A percentile compares a stretch with the other conserved stretches of the same genome.
Conservation (phyloP, 1,140 invertebrate genomes). For the Phenacoccus solenopsis region DNA sequence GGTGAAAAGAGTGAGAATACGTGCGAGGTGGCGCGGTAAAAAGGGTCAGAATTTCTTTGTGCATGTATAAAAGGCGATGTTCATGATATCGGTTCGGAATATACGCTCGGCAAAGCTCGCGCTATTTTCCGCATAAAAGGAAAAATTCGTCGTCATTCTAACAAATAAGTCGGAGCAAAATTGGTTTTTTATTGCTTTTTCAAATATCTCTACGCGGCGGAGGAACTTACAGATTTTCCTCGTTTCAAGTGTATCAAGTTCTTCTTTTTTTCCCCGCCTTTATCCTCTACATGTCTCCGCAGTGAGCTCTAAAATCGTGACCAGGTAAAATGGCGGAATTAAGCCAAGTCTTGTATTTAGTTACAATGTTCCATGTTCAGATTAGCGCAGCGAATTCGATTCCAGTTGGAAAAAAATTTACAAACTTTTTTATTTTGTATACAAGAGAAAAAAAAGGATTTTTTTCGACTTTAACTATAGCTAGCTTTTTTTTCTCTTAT, state of each 20-base stretch:
- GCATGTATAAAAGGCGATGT: conserved; percentile 9
- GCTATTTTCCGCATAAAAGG: background rate
- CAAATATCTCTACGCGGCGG: background rate
- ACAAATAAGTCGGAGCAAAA: conserved; percentile 15
- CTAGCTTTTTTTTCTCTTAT: too few relatives aligned
- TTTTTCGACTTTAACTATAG: too few relatives aligned
- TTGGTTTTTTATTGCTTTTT: conserved; percentile 18
- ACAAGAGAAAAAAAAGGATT: too few relatives aligned
- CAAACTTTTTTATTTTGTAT: too few relatives aligned
- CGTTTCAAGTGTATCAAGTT: conserved; percentile 15
- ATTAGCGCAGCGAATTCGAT: too few relatives aligned
- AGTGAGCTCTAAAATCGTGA: background rate
- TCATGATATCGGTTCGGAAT: conserved; percentile 8
- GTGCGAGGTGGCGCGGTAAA: background rate
- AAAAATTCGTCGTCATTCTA: conserved; percentile 6
- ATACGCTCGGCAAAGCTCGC: background rate
- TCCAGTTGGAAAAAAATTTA: too few relatives aligned
- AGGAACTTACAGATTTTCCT: background rate
- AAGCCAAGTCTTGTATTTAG: too few relatives aligned
- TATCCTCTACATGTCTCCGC: background rate
- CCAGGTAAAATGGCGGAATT: too few relatives aligned
- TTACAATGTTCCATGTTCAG: too few relatives aligned
- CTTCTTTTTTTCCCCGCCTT: background rate
- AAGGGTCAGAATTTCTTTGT: conserved; percentile 15
- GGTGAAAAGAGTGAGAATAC: conserved; percentile 7